Base-by-base conservation (phyloP, 2,113 vertebrate genomes). In the Clarias batrachus region DNA sequence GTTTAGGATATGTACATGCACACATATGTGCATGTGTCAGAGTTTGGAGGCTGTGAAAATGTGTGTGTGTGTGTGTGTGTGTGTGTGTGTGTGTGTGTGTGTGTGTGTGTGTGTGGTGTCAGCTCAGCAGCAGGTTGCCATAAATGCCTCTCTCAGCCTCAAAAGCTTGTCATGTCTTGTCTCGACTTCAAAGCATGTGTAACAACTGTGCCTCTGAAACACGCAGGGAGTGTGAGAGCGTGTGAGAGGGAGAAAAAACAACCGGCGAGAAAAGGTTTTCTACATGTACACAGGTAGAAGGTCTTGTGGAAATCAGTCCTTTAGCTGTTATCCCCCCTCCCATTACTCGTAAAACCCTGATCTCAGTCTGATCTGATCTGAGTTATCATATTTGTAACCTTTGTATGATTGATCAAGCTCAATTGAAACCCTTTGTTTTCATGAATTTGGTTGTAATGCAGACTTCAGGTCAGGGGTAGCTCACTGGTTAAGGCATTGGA, bases 141-240 rank as follows among this genome's bases (percentile, higher is more conserved):
- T 90, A 90, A 90, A 92, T 86, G 83, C 82, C 33, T 85, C 89
- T 91, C 88, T 90, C 84, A 86, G 89, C 84, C 89, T 85, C 83
- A 84, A n/a, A 25, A 86, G 86, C 88, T 83, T 88, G 90, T 88
- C 89, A 76, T 85, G 88, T 91, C 91, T 93, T 90, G 93, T 90
- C 88, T 87, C 3, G 78, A 92, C 90, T 91, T 94, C 90, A 93
- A 90, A 90, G 89, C 41, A 81, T 77, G 86, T 76, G 85, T 88
- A 89, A 92, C 87, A 91, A 88, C 78, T 88, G 87, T n/a, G 11
- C 84, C 87, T 86, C 82, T 92, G 33, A 87, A 91, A 90, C 85
- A 90, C 85, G 76, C 87, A 90, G 88, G 57, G 65, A 65, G 30
- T 8, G 80, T 25, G 52, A 77, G 59, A n/a, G 30, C 16, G 7